These are phyloP conservation scores for Azemiops feae DNA, from an alignment of 2,113 vertebrate genomes.

Conservation along the genomic window DNA sequence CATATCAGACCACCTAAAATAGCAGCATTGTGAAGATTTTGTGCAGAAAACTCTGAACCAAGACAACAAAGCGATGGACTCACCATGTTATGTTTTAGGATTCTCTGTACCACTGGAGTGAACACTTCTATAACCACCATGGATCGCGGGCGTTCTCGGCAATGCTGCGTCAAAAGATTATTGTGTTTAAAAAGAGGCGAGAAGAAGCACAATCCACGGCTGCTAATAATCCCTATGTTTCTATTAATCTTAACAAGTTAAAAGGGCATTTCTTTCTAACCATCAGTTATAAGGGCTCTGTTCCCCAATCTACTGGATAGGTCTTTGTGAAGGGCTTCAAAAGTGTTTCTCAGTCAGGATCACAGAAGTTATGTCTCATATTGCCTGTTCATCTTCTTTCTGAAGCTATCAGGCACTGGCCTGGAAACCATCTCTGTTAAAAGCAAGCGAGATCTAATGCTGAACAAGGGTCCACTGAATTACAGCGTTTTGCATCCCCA, in stretches of 20 bases:
- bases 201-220: background rate
- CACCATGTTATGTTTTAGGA: conserved; percentile 99
- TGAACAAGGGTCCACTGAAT: background rate
- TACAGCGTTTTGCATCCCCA: background rate
- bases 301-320: background rate
- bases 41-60: background rate
- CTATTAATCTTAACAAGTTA: background rate
- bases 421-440: background rate
- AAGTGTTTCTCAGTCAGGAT: background rate
- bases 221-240: background rate
- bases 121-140: conserved; percentile 99
- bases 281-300: background rate
- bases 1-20: background rate
- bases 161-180: conserved; percentile 79
- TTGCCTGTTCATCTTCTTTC: background rate
- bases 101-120: conserved; percentile 98
- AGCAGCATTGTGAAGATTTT: too few relatives aligned
- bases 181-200: background rate
- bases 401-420: background rate
- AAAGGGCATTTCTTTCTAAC: background rate
- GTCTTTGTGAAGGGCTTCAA: background rate
- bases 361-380: background rate
- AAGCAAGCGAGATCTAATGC: background rate
- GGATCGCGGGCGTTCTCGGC: conserved; percentile 94
- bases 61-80: background rate